A percentile compares a stretch with the other conserved stretches of the same genome.
phyloP scores from a whole-genome alignment of 2,888 invertebrate genomes.

The Ellobium chinense region DNA sequence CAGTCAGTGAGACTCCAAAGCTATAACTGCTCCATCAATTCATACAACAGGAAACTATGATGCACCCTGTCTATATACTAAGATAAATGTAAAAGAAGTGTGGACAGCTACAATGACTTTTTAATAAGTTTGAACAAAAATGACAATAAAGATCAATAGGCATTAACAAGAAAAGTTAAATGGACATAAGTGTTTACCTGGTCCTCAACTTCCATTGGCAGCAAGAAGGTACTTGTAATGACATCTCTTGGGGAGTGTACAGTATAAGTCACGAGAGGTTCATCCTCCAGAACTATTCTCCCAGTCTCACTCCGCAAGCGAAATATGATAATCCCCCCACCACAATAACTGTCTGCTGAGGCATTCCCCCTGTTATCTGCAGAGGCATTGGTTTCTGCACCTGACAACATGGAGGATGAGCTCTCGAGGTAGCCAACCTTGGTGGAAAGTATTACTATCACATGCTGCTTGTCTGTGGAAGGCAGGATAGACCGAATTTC shows the following conservation, averaged over 20 bases:
- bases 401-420: background rate
- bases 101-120: too few relatives aligned
- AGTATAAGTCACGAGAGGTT: conserved; percentile 78
- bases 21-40: too few relatives aligned
- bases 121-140: too few relatives aligned
- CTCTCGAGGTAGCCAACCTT: conserved; percentile 41
- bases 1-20: too few relatives aligned
- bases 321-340: conserved; percentile 82
- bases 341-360: conserved; percentile 24
- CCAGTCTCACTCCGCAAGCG: conserved; percentile 81
- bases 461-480: conserved; percentile 85
- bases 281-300: conserved; percentile 82
- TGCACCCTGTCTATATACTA: too few relatives aligned
- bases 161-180: too few relatives aligned
- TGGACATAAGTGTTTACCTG: too few relatives aligned
- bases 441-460: conserved; percentile 80
- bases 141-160: too few relatives aligned
- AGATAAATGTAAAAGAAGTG: too few relatives aligned
- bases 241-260: conserved; percentile 41
- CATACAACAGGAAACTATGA: too few relatives aligned
- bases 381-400: background rate
- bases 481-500: conserved; percentile 85
- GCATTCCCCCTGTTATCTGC: conserved; percentile 13
- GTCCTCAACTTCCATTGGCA: conserved; percentile 44
- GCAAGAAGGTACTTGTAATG: conserved; percentile 40